These are phyloP conservation scores for Abscondita cerata DNA, from an alignment of 2,888 invertebrate species.

Conservation along the genomic window DNA sequence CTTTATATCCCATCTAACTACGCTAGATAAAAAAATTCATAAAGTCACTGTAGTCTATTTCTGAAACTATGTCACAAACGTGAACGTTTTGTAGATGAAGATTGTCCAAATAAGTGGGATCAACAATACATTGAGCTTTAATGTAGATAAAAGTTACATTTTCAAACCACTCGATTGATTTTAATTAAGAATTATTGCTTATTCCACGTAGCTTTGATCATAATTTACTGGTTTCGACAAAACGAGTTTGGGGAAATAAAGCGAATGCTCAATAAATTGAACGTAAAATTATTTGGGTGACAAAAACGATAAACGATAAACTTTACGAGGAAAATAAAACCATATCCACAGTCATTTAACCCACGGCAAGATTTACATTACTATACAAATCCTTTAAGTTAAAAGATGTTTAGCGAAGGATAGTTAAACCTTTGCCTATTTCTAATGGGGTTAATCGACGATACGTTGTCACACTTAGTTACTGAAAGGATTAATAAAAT, in stretches of 20 bases:
- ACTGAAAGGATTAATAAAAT: background rate
- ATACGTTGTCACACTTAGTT: conserved; percentile 5
- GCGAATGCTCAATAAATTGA: background rate
- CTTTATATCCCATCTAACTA: too few species aligned
- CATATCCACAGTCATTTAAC: background rate
- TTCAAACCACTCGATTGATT: too few species aligned
- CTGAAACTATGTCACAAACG: background rate
- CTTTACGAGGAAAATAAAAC: background rate
- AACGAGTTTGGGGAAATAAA: background rate
- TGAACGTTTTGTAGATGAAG: background rate
- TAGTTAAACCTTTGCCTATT: background rate
- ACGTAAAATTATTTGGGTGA: background rate
- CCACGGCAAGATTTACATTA: background rate
- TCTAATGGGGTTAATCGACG: background rate
- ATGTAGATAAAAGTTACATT: too few species aligned
- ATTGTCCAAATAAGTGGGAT: background rate
- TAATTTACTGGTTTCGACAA: background rate
- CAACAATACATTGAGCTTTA: background rate
- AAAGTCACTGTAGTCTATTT: background rate
- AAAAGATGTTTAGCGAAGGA: conserved; percentile 5
- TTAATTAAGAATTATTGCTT: too few species aligned
- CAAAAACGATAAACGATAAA: too few species aligned
- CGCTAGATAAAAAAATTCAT: background rate
- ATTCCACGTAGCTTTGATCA: background rate
- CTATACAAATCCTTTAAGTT: background rate